Percentiles rank a stretch among this genome's conserved stretches.
phyloP scores from a whole-genome alignment of 53 echinoderm and acorn worm genomes.

The Zoroaster sp. region DNA sequence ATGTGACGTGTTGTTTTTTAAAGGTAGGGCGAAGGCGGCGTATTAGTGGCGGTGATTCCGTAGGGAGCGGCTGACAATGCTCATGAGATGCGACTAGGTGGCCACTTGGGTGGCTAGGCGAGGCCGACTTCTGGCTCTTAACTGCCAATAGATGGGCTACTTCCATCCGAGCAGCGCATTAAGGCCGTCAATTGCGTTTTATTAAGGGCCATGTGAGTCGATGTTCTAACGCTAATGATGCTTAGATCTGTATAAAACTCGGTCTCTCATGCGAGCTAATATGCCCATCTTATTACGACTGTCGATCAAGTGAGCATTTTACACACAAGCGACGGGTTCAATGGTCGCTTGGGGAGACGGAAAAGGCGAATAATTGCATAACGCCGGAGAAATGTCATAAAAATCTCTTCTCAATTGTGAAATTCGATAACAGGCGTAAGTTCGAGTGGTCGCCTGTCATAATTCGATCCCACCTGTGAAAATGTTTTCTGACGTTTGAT shows the following conservation, averaged over 20 bases:
- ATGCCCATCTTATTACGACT: constrained; percentile 20
- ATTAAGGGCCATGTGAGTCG: constrained; percentile 30
- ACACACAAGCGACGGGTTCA: constrained; percentile 32
- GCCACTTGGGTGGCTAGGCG: constrained; percentile 44
- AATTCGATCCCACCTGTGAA: constrained; percentile 54
- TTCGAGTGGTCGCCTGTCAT: constrained; percentile 60
- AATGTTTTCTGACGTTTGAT: constrained; percentile 61
- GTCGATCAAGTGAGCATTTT: constrained; percentile 53
- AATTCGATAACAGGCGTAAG: constrained; percentile 51
- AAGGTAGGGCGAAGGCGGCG: constrained; percentile 36
- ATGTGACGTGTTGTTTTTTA: constrained; percentile 14
- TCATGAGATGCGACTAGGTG: constrained; percentile 15
- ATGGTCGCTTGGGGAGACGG: constrained; percentile 49
- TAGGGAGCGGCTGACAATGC: neutral
- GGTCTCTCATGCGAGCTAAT: constrained; percentile 17
- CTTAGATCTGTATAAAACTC: constrained; percentile 47
- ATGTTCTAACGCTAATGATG: constrained; percentile 49
- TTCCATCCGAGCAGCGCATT: constrained; percentile 21
- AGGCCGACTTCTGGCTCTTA: constrained; percentile 39
- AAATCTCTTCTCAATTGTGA: constrained; percentile 55
- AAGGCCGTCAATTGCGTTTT: constrained; percentile 34
- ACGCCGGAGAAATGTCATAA: constrained; percentile 55
- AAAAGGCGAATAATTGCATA: constrained; percentile 52
- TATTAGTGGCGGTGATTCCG: constrained; percentile 17
- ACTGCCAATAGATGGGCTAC: constrained; percentile 5